Percentiles rank a stretch among this genome's conserved stretches.
phyloP scores from a whole-genome alignment of 2,888 invertebrate genomes.

The Dinocampus coccinellae region DNA sequence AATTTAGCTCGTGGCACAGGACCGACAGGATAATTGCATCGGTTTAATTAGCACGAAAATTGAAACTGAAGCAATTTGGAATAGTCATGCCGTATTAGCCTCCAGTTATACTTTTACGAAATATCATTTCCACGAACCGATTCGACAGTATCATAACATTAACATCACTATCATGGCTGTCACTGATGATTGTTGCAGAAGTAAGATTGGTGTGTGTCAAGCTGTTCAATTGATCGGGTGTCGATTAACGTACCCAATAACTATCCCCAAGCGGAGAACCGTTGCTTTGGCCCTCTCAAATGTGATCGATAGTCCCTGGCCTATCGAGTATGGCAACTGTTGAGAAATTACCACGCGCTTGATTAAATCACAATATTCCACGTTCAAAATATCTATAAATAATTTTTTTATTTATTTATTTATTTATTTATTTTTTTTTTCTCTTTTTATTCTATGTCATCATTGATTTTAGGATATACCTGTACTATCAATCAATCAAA shows the following conservation, averaged over 20 bases:
- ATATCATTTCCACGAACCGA: constrained; percentile 29
- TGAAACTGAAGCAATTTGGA: constrained; percentile 1
- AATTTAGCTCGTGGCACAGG: constrained; percentile 18
- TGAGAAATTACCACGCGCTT: neutral
- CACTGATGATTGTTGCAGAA: constrained; percentile 11
- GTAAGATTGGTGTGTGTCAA: constrained; percentile 10
- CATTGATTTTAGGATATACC: neutral
- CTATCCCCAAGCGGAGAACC: neutral
- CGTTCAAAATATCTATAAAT: neutral
- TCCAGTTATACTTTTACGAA: constrained; percentile 15
- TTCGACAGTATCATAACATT: constrained; percentile 8
- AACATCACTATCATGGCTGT: constrained; percentile 28
- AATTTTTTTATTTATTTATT: neutral
- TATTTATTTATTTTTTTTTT: no score
- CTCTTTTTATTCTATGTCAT: neutral
- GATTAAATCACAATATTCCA: neutral
- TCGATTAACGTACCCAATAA: constrained; percentile 25
- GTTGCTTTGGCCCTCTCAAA: neutral
- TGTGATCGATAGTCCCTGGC: neutral
- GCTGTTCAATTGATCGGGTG: constrained; percentile 21
- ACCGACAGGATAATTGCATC: constrained; percentile 17
- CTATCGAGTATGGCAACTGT: neutral
- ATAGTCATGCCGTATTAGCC: constrained; percentile 1
- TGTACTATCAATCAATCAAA: neutral
- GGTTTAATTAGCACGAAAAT: constrained; percentile 25